These are phyloP conservation scores for Pseudochirops cupreus DNA, from an alignment of 2,797 vertebrate species.

Conservation along the genomic window DNA sequence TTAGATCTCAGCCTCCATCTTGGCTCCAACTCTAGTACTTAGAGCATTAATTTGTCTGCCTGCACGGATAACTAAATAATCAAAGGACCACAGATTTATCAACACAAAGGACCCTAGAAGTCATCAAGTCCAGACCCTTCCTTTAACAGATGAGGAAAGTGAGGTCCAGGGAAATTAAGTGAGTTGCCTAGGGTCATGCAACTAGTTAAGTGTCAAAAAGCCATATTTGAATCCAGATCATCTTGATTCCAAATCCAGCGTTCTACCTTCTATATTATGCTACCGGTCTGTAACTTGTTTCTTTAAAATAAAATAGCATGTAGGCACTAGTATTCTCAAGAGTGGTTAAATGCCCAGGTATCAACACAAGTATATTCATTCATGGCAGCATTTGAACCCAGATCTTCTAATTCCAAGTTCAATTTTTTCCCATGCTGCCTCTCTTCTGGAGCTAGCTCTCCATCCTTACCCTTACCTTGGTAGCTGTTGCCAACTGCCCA, in stretches of 20 bases:
- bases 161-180: neutral
- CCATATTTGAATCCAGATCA: neutral
- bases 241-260: neutral
- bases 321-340: neutral
- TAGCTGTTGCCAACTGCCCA: neutral
- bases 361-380: neutral
- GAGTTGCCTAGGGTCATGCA: neutral
- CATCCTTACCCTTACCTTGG: neutral
- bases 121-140: neutral
- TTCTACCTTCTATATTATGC: neutral
- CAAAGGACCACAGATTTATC: neutral
- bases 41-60: neutral
- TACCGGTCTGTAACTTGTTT: neutral
- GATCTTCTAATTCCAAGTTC: neutral
- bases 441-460: neutral
- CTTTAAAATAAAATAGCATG: neutral
- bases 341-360: neutral
- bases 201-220: neutral
- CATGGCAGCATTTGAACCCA: neutral
- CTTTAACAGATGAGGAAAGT: neutral
- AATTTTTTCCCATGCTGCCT: neutral
- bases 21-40: neutral
- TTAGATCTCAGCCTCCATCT: neutral
- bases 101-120: neutral
- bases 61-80: neutral